Base-by-base conservation (phyloP, 2,888 invertebrate genomes). In the Pecten maximus region DNA sequence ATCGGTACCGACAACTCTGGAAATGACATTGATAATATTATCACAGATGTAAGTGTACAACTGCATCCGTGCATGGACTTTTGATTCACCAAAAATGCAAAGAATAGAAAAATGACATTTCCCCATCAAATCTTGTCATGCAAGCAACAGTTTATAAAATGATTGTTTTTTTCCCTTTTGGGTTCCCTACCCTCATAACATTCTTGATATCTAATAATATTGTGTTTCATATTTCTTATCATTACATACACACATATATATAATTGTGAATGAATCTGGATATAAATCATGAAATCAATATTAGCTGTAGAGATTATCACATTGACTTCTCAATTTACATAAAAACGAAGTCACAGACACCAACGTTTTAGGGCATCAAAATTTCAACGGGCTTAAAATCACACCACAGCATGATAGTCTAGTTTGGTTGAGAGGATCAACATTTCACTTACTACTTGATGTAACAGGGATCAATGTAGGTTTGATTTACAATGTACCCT, bases 61-160 rank as follows among this genome's bases (percentile, higher is more conserved):
- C 74, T 74, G 74, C 74, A 74, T 74, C 74, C 74, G 35, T 74
- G 74, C 74, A 74, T 74, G 74, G 35, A 74, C 28, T 74, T 28
- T 35, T 60, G 60, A 60, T 60, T 74, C 74, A 74, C 74, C 35
- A 35, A 74, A 74, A 74, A 54, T n/a, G 19, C 19, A 54, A 2
- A 23, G 6, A 74, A 74, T 35, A 35, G 35, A 35, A 35, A 28
- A 10, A 74, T 74, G 74, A 28, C 28, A 1, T 74, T 74, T 74
- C 28, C 35, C 74, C 15, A 35, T 35, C 74, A 35, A 74, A 74
- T 74, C 74, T 74, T 10, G 28, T 74, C 12, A 74, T 74, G 60
- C 60, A 50, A 50, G 50, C 50, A 15, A 19, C 35, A 23, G 60
- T 60, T n/a, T 60, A 23, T 74, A 6, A 74, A 74, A 74, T 35